A percentile compares a stretch with the other conserved stretches of the same genome.
Conservation (phyloP, 2,888 invertebrate genomes). For the Heterodera filipjevi region DNA sequence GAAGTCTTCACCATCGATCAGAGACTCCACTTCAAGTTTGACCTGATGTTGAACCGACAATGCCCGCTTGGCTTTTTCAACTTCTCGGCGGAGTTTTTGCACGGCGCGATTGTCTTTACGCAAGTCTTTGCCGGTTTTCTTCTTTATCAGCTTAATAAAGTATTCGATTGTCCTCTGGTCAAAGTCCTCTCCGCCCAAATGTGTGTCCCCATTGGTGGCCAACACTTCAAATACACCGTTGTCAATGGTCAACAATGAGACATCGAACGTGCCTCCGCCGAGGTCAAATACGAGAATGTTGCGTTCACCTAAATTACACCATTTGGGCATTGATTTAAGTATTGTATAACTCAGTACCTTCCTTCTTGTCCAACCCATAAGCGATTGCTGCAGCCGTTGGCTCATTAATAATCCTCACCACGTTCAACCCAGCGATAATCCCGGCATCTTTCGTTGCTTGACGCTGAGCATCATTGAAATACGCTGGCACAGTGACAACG, state of each 20-base stretch:
- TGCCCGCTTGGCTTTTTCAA: conserved; percentile 71
- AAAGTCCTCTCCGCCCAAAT: conserved; percentile 86
- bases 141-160: conserved; percentile 82
- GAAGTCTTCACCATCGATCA: conserved; percentile 97
- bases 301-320: conserved; percentile 74
- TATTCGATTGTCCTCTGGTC: conserved; percentile 75
- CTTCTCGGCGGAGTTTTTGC: conserved; percentile 67
- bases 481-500: conserved; percentile 93
- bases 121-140: conserved; percentile 67
- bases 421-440: conserved; percentile 78
- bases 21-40: conserved; percentile 95
- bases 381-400: conserved; percentile 68
- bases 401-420: conserved; percentile 81
- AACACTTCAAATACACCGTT: conserved; percentile 91
- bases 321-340: neutral
- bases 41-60: conserved; percentile 84
- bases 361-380: conserved; percentile 65
- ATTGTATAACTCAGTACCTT: conserved; percentile 60
- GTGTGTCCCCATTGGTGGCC: conserved; percentile 58
- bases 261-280: conserved; percentile 99
- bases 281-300: conserved; percentile 97
- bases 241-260: conserved; percentile 94
- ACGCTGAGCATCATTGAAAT: conserved; percentile 99
- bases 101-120: conserved; percentile 66
- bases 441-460: conserved; percentile 85